Base-by-base conservation (phyloP, 1,140 invertebrate genomes). In the Onthophagus taurus region DNA sequence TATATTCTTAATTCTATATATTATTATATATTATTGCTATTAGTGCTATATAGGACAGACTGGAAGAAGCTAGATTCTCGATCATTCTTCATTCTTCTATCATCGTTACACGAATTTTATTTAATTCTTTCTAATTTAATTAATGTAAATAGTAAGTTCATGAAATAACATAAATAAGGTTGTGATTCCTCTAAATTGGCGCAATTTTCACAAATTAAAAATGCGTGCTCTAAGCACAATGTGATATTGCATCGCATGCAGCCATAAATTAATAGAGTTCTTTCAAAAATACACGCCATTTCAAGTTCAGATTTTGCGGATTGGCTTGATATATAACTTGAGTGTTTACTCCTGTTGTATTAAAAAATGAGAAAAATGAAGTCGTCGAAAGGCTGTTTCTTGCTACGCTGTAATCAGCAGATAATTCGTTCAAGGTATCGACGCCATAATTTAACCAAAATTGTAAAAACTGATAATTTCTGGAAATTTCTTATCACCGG, bases 341-440 rank as follows among this genome's bases (percentile, higher is more conserved):
- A 34, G 6, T 6, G 13, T 34, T 34, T 34, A 14, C 31, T 34
- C 8, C 24, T 26, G 24, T n/a, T n/a, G n/a, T n/a, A n/a, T 7
- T 7, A 26, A 26, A 7, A n/a, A n/a, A 7, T n/a, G n/a, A 26
- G 6, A 26, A 26, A n/a, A n/a, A 7, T n/a, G 13, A 34, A 8
- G 31, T 6, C 31, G 5, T 8, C 6, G 6, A 13, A 8, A 6
- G 31, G 13, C 31, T 34, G 31, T 34, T 34, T 34, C 31, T 34
- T 34, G 14, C 31, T 14, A 34, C 31, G n/a, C n/a, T 26, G n/a
- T 26, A 26, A 26, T 26, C 7, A n/a, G 24, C 7, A 26, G 24
- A 26, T n/a, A 34, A 34, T 34, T 34, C 31, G 13, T 34, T 14
- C 31, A 34, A 34, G 13, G 14, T 34, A 14, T 34, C 8, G 13